Conservation (phyloP, 2,888 invertebrate genomes). For the Operophtera brumata region DNA sequence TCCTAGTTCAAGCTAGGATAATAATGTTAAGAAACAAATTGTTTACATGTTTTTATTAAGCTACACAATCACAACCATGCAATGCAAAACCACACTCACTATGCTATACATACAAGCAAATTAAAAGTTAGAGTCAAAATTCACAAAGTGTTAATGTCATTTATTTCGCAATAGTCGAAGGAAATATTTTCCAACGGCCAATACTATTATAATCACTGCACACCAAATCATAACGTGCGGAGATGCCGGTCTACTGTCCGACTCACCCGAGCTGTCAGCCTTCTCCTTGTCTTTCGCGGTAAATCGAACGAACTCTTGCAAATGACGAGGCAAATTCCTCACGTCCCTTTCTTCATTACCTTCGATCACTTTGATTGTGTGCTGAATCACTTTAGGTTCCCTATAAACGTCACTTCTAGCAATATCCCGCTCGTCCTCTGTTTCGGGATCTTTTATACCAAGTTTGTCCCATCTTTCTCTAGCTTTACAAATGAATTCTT, state of each 20-base stretch:
- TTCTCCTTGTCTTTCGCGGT: conserved; percentile 76
- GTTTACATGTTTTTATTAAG: conserved; percentile 6
- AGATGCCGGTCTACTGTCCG: conserved; percentile 61
- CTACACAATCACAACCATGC: conserved; percentile 52
- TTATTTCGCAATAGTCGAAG: conserved; percentile 61
- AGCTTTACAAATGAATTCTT: conserved; percentile 89
- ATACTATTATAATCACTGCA: conserved; percentile 73
- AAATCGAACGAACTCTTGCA: conserved; percentile 88
- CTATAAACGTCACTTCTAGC: conserved; percentile 53
- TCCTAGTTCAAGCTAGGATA: conserved; percentile 19
- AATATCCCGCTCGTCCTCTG: conserved; percentile 79
- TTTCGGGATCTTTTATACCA: conserved; percentile 84
- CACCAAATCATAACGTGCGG: conserved; percentile 76
- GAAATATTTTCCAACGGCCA: conserved; percentile 68
- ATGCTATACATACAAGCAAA: conserved; percentile 32
- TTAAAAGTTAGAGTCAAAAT: conserved; percentile 41
- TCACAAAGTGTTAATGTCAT: conserved; percentile 48
- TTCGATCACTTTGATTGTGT: conserved; percentile 84
- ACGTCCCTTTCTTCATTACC: conserved; percentile 82
- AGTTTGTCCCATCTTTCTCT: conserved; percentile 85
- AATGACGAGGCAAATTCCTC: conserved; percentile 86
- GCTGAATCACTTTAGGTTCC: conserved; percentile 69
- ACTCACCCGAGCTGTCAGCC: conserved; percentile 78
- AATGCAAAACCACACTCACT: conserved; percentile 53
- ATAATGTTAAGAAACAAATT: conserved; percentile 11